Conservation (phyloP, 2,113 vertebrate species). For the Ameiurus melas region DNA sequence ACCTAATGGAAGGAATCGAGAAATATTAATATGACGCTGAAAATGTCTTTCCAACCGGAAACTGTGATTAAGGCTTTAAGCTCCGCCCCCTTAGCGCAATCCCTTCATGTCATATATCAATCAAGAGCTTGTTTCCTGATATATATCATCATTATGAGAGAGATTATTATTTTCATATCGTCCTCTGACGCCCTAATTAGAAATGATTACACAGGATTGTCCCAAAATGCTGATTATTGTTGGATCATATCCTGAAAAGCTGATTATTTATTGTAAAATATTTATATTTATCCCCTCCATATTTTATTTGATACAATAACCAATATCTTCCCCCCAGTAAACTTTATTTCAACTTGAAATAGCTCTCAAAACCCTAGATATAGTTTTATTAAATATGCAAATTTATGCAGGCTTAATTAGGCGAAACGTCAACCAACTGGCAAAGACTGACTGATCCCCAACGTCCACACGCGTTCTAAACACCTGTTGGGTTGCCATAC, state of each 20-base stretch:
- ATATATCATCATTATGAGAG: too few relatives aligned
- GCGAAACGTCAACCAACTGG: neutral
- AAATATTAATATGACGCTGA: too few relatives aligned
- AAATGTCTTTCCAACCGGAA: neutral
- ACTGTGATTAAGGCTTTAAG: neutral
- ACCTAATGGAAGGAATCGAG: neutral
- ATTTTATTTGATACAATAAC: neutral
- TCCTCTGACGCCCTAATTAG: neutral
- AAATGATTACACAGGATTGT: neutral
- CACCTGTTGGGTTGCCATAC: conserved; percentile 7
- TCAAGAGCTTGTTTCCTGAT: too few relatives aligned
- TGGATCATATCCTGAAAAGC: neutral
- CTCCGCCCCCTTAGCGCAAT: neutral
- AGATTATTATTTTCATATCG: too few relatives aligned
- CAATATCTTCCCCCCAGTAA: neutral
- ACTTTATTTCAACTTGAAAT: neutral
- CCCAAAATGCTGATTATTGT: neutral
- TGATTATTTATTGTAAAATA: neutral
- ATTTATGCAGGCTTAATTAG: neutral
- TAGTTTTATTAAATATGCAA: neutral
- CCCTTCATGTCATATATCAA: neutral
- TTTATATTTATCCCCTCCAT: neutral
- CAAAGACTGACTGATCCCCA: too few relatives aligned
- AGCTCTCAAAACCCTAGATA: neutral
- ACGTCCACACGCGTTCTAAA: neutral